Evolutionary conservation across 2,888 invertebrate species (phyloP).

Genomic region (Tiliacea aurago): DNA sequence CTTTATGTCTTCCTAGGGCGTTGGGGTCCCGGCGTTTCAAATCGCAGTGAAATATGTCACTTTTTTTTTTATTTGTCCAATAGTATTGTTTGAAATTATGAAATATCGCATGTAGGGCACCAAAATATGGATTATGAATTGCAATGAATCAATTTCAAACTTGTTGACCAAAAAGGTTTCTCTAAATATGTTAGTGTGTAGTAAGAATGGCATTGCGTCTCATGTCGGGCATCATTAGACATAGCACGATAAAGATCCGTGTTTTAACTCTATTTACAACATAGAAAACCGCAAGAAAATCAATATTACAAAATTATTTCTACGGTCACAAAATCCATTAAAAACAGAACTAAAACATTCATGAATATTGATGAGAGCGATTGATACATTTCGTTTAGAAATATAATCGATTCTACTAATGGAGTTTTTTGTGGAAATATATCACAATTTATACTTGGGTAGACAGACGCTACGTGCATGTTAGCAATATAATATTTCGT

Average conservation of each 20-base stretch:
- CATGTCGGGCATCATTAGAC: conserved; percentile 3
- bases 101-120: not conserved
- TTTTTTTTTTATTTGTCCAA: too few relatives aligned
- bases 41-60: too few relatives aligned
- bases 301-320: conserved; percentile 27
- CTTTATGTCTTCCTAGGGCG: too few relatives aligned
- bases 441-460: not conserved
- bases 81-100: not conserved
- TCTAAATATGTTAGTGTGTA: not conserved
- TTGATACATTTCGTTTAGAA: conserved; percentile 35
- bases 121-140: not conserved
- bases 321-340: conserved; percentile 21
- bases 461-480: not conserved
- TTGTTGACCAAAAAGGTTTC: not conserved
- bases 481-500: not conserved
- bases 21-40: too few relatives aligned
- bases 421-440: not conserved
- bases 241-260: conserved; percentile 25
- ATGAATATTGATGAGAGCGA: conserved; percentile 46
- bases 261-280: conserved; percentile 20
- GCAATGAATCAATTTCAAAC: not conserved
- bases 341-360: conserved; percentile 11
- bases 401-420: conserved; percentile 7
- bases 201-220: conserved; percentile 16
- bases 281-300: conserved; percentile 36